Evolutionary conservation across 2,888 invertebrate species (phyloP), one percentile per base, ranked within the genome.

Genomic region (Eupelmus urozonus): DNA sequence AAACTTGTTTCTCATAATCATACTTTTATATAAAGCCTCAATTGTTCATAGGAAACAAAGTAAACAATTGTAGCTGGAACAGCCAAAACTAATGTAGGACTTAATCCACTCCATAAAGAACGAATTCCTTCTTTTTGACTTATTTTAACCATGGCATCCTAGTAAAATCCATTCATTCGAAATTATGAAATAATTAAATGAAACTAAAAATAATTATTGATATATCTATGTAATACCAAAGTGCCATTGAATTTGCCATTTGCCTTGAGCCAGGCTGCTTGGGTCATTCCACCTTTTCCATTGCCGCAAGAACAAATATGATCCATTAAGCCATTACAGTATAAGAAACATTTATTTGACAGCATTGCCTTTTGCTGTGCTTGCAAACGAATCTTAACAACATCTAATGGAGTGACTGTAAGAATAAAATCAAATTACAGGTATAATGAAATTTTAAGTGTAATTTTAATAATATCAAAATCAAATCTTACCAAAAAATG

Each of bases 321-420:
- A 90, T 99, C 99, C 98, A 99, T 99, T 13, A 99, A 91, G 0
- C 99, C 99, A 92, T 99, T 99, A 88, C 98, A 98, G 90, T 98
- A 99, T 7, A 99, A 91, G 88, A 97, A 99, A 90, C 98, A 98
- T 90, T 95, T 96, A 83, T 96, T 95, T 9, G 94, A 94, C 4
- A 94, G 90, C 83, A 95, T 88, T 0, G 95, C 94, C 85, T 96
- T 97, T 86, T 96, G 96, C 90, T 99, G 99, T 1, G 97, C 94
- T 91, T 99, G 99, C 53, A 99, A 92, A 65, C 99, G 93, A 81
- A 98, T 98, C 92, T 99, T 99, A 0, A 99, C 96, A n/a, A 99
- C 99, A 92, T 99, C 99, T 83, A 99, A 91, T 0, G 99, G 99
- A 0, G 99, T 99, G 91, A 99, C 98, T 98, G 90, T 45, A 70